These are phyloP conservation scores for Drosophila neocordata DNA, from an alignment of 1,140 invertebrate species.

Conservation along the genomic window DNA sequence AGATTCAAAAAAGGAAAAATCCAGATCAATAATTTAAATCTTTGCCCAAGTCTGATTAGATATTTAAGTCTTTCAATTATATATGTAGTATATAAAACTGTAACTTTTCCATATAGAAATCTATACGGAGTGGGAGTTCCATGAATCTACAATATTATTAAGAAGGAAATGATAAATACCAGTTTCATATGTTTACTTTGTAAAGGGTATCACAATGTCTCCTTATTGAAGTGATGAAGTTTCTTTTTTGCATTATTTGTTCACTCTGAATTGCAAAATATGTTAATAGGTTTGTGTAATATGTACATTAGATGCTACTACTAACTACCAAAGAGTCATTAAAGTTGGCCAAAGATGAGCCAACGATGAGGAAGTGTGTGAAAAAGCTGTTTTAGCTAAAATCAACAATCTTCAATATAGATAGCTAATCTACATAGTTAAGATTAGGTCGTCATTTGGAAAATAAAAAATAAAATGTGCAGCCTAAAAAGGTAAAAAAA, in stretches of 20 bases:
- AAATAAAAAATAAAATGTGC: neutral
- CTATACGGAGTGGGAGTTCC: no score
- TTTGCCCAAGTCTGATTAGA: no score
- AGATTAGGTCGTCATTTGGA: neutral
- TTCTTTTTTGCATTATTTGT: constrained; percentile 19
- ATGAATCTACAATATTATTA: no score
- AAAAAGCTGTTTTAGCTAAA: constrained; percentile 1
- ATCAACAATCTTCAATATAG: neutral
- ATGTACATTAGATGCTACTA: constrained; percentile 75
- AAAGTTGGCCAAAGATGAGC: constrained; percentile 41
- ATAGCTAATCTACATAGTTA: neutral
- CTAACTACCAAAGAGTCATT: constrained; percentile 59
- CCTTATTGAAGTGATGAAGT: neutral
- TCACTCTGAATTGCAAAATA: constrained; percentile 63
- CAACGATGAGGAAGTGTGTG: neutral
- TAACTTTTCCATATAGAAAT: no score
- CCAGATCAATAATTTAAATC: no score
- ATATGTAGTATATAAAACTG: no score
- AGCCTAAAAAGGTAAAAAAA: neutral
- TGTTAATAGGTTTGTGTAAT: constrained; percentile 75
- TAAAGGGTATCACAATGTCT: constrained; percentile 11
- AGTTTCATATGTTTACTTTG: constrained; percentile 35
- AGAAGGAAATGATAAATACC: no score
- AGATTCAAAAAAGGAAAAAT: no score
- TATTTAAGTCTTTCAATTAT: no score